Evolutionary conservation across 53 echinoderm and acorn worm genomes (phyloP), one percentile per base, ranked within the genome.

Genomic region (Pentamera pediparva): DNA sequence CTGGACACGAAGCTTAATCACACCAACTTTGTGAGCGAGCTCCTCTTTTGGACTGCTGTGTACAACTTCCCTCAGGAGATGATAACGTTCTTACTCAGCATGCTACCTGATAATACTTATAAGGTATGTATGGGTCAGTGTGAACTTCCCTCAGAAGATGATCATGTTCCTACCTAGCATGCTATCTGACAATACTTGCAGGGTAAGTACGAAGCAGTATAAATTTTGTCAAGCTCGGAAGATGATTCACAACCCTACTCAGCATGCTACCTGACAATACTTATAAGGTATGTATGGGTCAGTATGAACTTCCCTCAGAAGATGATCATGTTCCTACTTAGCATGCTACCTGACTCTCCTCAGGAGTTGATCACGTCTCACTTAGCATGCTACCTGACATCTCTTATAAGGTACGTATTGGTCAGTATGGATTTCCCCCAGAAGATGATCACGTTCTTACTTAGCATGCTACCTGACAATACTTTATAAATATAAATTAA

Each of bases 291-390:
- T 29, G 67, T 20, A 45, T 17, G n/a, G 13, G 13, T 45, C 47
- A 45, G 47, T 45, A 45, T 56, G 59, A 78, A 82, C 61, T 74
- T 87, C 29, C 92, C 83, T 51, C 83, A 89, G 75, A 87, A 95
- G 69, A 91, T 95, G 65, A 87, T 91, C 33, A 95, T 90, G 3
- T 88, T 95, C 36, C 67, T 95, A 20, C 90, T 95, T 29, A 95
- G 82, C 61, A 90, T 95, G 87, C 81, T 95, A 50, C 90, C 95
- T 37, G n/a, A n/a, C n/a, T n/a, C n/a, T n/a, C n/a, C n/a, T n/a
- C n/a, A n/a, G n/a, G n/a, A n/a, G n/a, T 86, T 92, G 59, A 85
- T 89, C 38, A 92, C 92, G 3, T 92, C 36, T 67, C 89, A 18
- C 89, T 92, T 34, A 92, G 79, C 54, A 89, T 92, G 86, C 84